These are phyloP conservation scores for Stratiolaelaps scimitus DNA, from an alignment of 1,140 invertebrate genomes.

Conservation along the genomic window DNA sequence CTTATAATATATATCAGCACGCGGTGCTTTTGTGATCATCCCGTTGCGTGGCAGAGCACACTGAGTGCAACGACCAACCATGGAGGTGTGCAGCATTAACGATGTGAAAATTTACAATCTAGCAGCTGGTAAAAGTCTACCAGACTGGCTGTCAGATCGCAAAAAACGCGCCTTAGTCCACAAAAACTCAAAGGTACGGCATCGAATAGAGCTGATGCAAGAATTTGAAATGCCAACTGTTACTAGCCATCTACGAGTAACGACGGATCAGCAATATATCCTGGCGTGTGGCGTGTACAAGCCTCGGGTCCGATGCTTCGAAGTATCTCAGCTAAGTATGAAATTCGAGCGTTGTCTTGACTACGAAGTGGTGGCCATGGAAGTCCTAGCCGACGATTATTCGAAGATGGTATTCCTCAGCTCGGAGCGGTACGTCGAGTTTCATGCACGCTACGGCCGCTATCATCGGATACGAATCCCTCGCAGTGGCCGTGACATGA, in stretches of 20 bases:
- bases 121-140: constrained; percentile 85
- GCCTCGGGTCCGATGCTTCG: constrained; percentile 86
- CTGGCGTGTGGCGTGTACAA: constrained; percentile 91
- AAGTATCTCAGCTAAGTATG: constrained; percentile 85
- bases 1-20: too few species aligned
- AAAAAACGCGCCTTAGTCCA: constrained; percentile 71
- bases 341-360: constrained; percentile 99
- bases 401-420: constrained; percentile 56
- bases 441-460: constrained; percentile 79
- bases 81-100: constrained; percentile 53
- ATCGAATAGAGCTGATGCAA: constrained; percentile 88
- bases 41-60: too few species aligned
- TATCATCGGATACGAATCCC: constrained; percentile 85
- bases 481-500: constrained; percentile 83
- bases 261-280: constrained; percentile 84
- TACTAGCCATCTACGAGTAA: constrained; percentile 66
- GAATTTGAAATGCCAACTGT: constrained; percentile 98
- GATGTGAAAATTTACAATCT: constrained; percentile 97
- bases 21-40: too few species aligned
- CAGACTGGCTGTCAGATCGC: constrained; percentile 86
- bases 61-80: constrained; percentile 33
- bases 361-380: constrained; percentile 78
- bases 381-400: constrained; percentile 76
- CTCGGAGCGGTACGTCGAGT: constrained; percentile 69
- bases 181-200: constrained; percentile 63